A percentile compares a stretch with the other conserved stretches of the same genome.
These are phyloP conservation scores for Scartelaos histophorus DNA, from an alignment of 2,113 vertebrate genomes.

Conservation along the genomic window DNA sequence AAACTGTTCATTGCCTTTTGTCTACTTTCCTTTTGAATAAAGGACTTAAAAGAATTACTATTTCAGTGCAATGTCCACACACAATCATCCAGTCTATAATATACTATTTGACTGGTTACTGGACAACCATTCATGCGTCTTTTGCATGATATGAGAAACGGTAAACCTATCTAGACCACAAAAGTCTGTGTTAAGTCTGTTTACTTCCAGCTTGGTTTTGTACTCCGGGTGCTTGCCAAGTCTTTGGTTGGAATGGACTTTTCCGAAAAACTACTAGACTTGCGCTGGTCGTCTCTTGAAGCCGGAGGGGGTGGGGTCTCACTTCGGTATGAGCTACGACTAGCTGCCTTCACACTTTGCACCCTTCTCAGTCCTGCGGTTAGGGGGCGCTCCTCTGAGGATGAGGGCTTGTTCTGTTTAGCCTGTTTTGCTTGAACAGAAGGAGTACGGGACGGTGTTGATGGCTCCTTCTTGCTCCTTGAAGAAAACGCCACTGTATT, in stretches of 20 bases:
- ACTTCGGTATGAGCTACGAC: constrained; percentile 64
- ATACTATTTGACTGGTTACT: background rate
- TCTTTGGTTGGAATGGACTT: constrained; percentile 76
- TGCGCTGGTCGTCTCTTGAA: constrained; percentile 55
- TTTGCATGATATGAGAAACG: constrained; percentile 36
- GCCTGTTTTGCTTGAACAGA: constrained; percentile 74
- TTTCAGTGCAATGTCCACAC: background rate
- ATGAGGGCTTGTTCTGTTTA: constrained; percentile 65
- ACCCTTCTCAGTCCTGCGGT: constrained; percentile 76
- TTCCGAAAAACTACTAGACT: constrained; percentile 77
- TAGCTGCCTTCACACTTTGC: constrained; percentile 78
- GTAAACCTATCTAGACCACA: background rate
- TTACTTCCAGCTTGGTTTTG: constrained; percentile 85
- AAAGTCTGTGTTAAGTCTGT: constrained; percentile 16
- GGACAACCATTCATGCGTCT: background rate
- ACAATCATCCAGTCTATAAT: background rate
- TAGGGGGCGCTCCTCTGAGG: constrained; percentile 65
- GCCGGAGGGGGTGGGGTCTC: constrained; percentile 59
- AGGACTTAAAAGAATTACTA: background rate
- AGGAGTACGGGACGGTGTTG: constrained; percentile 70
- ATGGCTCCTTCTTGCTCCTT: constrained; percentile 79
- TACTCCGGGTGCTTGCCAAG: constrained; percentile 67
- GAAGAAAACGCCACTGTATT: constrained; percentile 92
- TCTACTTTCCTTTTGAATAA: constrained; percentile 26
- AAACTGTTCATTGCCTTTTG: constrained; percentile 55